These are phyloP conservation scores for Pandemis corylana DNA, from an alignment of 2,888 invertebrate species.

Conservation along the genomic window DNA sequence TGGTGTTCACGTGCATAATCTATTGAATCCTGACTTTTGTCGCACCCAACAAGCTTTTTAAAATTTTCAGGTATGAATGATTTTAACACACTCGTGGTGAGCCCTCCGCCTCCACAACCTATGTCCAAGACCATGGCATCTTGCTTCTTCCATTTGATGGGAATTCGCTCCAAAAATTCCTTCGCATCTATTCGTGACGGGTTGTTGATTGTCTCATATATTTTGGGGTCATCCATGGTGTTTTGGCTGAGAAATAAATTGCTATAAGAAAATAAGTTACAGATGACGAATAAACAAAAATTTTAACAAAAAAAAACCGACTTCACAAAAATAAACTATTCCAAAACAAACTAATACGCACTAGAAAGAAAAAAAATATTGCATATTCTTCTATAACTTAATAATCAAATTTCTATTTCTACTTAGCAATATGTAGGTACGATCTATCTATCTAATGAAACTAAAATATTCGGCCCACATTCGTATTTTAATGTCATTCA, in stretches of 20 bases:
- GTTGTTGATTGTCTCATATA: not conserved
- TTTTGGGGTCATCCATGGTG: not conserved
- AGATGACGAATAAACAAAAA: too few species aligned
- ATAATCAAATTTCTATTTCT: too few species aligned
- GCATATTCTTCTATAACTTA: too few species aligned
- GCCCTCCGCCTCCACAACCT: not conserved
- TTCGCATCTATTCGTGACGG: not conserved
- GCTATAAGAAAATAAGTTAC: too few species aligned
- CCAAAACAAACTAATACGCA: too few species aligned
- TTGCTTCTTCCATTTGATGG: not conserved
- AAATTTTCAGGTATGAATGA: not conserved
- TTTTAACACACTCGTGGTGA: not conserved
- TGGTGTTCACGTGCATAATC: constrained; percentile 27
- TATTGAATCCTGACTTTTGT: constrained; percentile 27
- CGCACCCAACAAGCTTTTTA: constrained; percentile 25
- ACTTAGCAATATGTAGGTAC: too few species aligned
- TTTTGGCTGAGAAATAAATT: not conserved
- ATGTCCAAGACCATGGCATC: not conserved
- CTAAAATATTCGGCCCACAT: too few species aligned
- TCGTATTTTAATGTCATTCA: too few species aligned
- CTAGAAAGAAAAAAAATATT: too few species aligned
- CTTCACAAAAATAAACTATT: too few species aligned
- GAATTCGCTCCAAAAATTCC: not conserved
- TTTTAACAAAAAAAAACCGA: too few species aligned
- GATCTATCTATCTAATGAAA: too few species aligned